Conservation (phyloP, 2,113 vertebrate species). For the Zootoca vivipara region DNA sequence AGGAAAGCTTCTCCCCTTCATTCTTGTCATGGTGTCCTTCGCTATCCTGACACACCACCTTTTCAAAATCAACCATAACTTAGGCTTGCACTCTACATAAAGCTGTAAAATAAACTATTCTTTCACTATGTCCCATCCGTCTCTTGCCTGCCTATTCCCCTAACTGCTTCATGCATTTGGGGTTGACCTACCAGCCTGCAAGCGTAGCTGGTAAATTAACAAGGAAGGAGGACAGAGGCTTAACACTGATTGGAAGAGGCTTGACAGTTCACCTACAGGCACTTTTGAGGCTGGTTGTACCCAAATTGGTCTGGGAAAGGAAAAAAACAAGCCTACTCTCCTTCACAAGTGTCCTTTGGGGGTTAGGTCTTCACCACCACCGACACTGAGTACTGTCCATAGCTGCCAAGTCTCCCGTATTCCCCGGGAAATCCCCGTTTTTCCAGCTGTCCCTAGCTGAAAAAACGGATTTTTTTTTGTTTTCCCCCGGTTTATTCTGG, state of each 20-base stretch:
- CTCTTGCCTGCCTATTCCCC: neutral
- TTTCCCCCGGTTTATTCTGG: too few relatives aligned
- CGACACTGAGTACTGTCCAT: neutral
- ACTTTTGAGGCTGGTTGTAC: neutral
- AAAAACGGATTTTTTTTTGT: too few relatives aligned
- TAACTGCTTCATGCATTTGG: neutral
- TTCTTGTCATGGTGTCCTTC: neutral
- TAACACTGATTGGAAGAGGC: neutral
- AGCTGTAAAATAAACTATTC: neutral
- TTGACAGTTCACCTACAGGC: neutral
- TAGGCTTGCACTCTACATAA: neutral
- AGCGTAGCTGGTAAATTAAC: neutral
- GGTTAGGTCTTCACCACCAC: neutral
- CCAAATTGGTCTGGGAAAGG: neutral
- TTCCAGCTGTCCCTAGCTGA: too few relatives aligned
- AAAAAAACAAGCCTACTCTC: neutral
- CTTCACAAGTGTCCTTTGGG: neutral
- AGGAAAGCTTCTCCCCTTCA: neutral
- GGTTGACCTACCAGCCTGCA: neutral
- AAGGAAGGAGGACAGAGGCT: neutral
- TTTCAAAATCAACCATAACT: neutral
- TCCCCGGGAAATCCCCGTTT: too few relatives aligned
- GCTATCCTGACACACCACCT: neutral
- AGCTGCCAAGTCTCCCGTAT: too few relatives aligned
- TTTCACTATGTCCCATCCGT: neutral